These are phyloP conservation scores for Cavia porcellus DNA, from an alignment of 2,113 vertebrate species.

Conservation along the genomic window DNA sequence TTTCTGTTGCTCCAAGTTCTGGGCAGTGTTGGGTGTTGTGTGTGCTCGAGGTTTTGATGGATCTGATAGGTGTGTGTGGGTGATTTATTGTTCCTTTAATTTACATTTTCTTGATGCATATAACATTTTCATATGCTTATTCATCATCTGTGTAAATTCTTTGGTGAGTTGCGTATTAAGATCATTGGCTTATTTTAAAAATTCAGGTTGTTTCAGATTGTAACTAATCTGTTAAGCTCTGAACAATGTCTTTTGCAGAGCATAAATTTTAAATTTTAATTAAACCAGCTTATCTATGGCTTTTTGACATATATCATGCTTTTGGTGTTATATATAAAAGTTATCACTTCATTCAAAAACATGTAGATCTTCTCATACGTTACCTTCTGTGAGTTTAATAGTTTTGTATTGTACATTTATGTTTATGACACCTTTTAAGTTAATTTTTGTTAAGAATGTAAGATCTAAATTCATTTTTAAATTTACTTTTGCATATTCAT, in stretches of 20 bases:
- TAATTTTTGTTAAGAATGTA: neutral
- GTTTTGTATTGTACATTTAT: neutral
- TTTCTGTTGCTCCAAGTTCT: neutral
- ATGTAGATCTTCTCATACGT: neutral
- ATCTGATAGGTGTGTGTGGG: neutral
- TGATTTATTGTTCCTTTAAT: neutral
- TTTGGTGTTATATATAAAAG: neutral
- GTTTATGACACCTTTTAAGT: neutral
- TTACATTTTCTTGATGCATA: neutral
- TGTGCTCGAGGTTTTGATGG: neutral
- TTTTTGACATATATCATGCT: neutral
- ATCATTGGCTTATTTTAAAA: neutral
- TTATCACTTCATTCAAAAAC: neutral
- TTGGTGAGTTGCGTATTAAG: neutral
- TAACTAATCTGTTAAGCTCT: neutral
- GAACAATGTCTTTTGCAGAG: neutral
- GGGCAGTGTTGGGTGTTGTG: neutral
- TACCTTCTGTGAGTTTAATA: neutral
- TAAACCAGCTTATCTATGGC: neutral
- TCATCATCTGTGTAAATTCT: neutral
- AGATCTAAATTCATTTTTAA: neutral
- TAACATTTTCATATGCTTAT: neutral
- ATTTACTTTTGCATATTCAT: neutral
- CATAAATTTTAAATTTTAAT: slow-evolving; percentile 47
- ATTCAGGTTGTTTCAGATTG: neutral